Evolutionary conservation across 2,888 invertebrate genomes (phyloP), one percentile per base, ranked within the genome.

Genomic region (Folsomia manolachei): DNA sequence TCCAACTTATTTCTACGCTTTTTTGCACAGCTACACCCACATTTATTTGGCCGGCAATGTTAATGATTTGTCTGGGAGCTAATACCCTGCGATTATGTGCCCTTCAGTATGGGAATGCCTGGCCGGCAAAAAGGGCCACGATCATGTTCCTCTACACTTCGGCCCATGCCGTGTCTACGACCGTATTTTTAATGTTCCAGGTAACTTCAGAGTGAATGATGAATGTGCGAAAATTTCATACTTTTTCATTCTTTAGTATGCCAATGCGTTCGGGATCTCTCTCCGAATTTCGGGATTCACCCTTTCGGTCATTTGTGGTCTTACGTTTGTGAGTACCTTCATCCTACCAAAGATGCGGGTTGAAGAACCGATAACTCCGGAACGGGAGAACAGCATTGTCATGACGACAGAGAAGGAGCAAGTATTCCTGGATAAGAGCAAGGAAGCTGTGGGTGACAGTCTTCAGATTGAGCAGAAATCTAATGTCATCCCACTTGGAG

Each of bases 91-190:
- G 56, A 19, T 21, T 56, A 19, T 56, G 56, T 21, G 56, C 56
- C 56, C 56, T 56, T 19, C 56, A 56, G 21, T 56, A 56, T 56
- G 56, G 19, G 21, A 56, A 56, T n/a, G 56, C 56, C 19, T 56
- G 56, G 56, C 56, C 56, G 18, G 56, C 7, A 19, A 56, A 56
- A n/a, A 7, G 56, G 19, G 7, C 56, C 4, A 56, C 56, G n/a
- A 56, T 56, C 56, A 56, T 56, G 56, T 56, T 56, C 19, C 56
- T 56, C 4, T 56, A 56, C 56, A 56, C 56, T 7, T 56, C 56
- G 7, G 56, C 56, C 18, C 56, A 56, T 56, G 56, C 56, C 19
- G 19, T 56, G 4, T 56, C 56, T 19, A 56, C 56, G 21, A 56
- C 56, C 4, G 56, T 56, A 7, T 56, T 56, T 56, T 19, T 56